These are phyloP conservation scores for Callaeas wilsoni DNA, from an alignment of 2,113 vertebrate species.

Conservation along the genomic window DNA sequence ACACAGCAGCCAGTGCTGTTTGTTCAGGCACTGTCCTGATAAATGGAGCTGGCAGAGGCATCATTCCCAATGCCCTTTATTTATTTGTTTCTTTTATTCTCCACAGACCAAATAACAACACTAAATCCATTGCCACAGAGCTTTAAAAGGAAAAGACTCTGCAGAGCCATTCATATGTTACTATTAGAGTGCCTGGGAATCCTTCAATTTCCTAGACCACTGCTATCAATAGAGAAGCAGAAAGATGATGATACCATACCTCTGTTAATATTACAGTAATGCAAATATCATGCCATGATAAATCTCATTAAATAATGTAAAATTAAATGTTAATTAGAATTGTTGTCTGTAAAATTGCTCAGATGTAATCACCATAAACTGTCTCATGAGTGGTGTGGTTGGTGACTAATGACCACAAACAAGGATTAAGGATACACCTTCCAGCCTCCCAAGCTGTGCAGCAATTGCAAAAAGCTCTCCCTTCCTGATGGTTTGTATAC, in stretches of 20 bases:
- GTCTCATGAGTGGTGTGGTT: constrained; percentile 51
- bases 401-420: constrained; percentile 68
- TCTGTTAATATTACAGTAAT: neutral
- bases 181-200: neutral
- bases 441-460: neutral
- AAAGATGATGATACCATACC: neutral
- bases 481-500: neutral
- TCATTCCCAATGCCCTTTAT: neutral
- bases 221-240: neutral
- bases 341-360: constrained; percentile 46
- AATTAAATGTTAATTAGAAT: constrained; percentile 38
- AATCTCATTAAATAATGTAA: constrained; percentile 10
- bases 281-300: constrained; percentile 7
- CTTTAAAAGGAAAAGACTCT: neutral
- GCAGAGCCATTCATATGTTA: neutral
- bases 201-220: neutral
- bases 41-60: neutral
- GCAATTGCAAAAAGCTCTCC: constrained; percentile 15
- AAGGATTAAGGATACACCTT: constrained; percentile 22
- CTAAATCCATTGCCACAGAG: neutral
- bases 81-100: neutral
- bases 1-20: neutral
- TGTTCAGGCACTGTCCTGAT: neutral
- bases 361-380: constrained; percentile 41
- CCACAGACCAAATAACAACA: neutral